These are phyloP conservation scores for Enteromius mattozi DNA, from an alignment of 2,797 vertebrate species.

Conservation along the genomic window DNA sequence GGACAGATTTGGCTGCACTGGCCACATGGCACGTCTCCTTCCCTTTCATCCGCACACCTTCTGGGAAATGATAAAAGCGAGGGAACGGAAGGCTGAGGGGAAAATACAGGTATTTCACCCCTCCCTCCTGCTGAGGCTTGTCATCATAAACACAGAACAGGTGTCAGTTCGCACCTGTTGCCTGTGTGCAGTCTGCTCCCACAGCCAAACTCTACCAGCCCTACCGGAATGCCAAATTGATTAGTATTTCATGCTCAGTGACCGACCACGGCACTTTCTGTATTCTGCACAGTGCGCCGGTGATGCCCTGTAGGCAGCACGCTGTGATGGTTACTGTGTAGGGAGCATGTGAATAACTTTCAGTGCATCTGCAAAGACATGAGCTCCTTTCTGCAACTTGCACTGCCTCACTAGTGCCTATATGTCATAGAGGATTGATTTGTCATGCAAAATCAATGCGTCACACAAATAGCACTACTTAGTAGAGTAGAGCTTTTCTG, in stretches of 20 bases:
- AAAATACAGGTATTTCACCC: conserved; percentile 36
- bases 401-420: neutral
- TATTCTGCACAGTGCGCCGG: conserved; percentile 25
- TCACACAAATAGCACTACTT: neutral
- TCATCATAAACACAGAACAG: conserved; percentile 56
- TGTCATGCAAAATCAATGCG: neutral
- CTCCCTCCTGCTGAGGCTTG: conserved; percentile 14
- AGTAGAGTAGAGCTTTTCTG: neutral
- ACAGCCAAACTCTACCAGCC: conserved; percentile 8
- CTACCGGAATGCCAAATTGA: conserved; percentile 40
- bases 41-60: conserved; percentile 24
- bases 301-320: conserved; percentile 18
- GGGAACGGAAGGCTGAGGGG: conserved; percentile 1
- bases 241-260: conserved; percentile 35
- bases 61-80: conserved; percentile 39
- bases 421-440: neutral
- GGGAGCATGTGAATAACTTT: neutral
- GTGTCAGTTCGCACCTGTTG: conserved; percentile 54
- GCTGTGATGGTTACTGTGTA: neutral
- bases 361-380: neutral
- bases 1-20: conserved; percentile 3
- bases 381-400: neutral
- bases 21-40: neutral
- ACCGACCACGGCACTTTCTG: neutral
- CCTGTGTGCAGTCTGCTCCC: conserved; percentile 39